Conservation (phyloP, 53 echinoderm and acorn worm species). For the Zoroaster sp. region DNA sequence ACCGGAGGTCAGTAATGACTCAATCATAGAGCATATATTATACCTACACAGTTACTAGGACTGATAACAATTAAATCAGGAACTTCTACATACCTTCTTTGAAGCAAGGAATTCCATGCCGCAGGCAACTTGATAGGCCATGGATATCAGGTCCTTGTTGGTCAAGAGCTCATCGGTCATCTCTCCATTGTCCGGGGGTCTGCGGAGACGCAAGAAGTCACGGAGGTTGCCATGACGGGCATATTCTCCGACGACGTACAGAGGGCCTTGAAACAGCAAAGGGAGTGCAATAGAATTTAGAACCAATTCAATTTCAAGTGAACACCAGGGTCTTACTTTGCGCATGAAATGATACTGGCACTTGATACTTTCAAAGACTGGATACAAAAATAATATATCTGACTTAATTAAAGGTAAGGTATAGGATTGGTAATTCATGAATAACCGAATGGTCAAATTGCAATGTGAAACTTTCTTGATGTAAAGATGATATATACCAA, state of each 20-base stretch:
- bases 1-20: not conserved
- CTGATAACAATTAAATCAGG: too few relatives aligned
- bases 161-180: constrained; percentile 73
- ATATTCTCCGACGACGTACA: constrained; percentile 93
- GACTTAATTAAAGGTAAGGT: too few relatives aligned
- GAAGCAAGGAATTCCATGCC: constrained; percentile 98
- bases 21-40: too few relatives aligned
- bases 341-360: too few relatives aligned
- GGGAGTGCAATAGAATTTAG: not conserved
- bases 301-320: constrained; percentile 4
- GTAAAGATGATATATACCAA: too few relatives aligned
- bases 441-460: too few relatives aligned
- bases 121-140: constrained; percentile 92
- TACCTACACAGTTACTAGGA: too few relatives aligned
- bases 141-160: constrained; percentile 94
- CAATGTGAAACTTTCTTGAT: too few relatives aligned
- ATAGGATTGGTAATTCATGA: too few relatives aligned
- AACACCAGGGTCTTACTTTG: too few relatives aligned
- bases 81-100: constrained; percentile 72
- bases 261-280: constrained; percentile 71
- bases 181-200: constrained; percentile 79
- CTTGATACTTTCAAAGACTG: too few relatives aligned
- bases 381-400: too few relatives aligned
- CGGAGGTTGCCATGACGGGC: constrained; percentile 91
- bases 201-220: constrained; percentile 80